Base-by-base conservation (phyloP, 2,113 vertebrate genomes). In the Menidia beryllina region DNA sequence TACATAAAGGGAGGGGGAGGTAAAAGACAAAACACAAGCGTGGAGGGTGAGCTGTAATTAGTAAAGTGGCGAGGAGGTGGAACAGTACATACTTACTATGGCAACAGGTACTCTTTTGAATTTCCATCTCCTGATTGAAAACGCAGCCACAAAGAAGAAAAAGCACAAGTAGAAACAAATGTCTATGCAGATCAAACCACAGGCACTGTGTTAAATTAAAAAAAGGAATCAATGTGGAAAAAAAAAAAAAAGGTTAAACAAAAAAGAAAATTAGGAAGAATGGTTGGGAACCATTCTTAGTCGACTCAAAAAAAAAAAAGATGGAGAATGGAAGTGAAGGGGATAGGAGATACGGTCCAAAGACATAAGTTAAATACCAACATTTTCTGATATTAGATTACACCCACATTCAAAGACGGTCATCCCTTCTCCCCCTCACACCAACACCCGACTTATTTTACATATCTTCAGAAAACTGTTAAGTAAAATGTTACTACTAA, bases 101-200 rank as follows among this genome's bases (percentile, higher is more conserved):
- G 97, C 86, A 98, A 96, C 95, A 99, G 98, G 97, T 97, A 98
- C 93, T 99, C 98, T 97, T 95, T 99, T 95, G 96, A 93, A 95
- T 96, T 96, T 96, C 98, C 97, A 91, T 94, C 96, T 98, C 96
- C 98, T 97, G 97, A 94, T 94, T 94, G 97, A 91, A 93, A 88
- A 95, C 79, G 98, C 96, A 96, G 98, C 94, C 96, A 97, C 97
- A 95, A 95, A 97, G 94, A 97, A 96, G 92, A 93, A 96, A 96
- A 97, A 98, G 96, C 96, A 99, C 96, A 98, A 95, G 95, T 94
- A 97, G 96, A 98, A 95, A 95, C 97, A 94, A 97, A 95, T 95
- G 91, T 94, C 96, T 96, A 95, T 93, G 95, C 97, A 97, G 92
- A 91, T 96, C 95, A 93, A 95, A 97, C 94, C 79, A 97, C 95